Evolutionary conservation across 1,140 invertebrate genomes (phyloP), one percentile per base, ranked within the genome.

Genomic region (Drosophila suzukii): DNA sequence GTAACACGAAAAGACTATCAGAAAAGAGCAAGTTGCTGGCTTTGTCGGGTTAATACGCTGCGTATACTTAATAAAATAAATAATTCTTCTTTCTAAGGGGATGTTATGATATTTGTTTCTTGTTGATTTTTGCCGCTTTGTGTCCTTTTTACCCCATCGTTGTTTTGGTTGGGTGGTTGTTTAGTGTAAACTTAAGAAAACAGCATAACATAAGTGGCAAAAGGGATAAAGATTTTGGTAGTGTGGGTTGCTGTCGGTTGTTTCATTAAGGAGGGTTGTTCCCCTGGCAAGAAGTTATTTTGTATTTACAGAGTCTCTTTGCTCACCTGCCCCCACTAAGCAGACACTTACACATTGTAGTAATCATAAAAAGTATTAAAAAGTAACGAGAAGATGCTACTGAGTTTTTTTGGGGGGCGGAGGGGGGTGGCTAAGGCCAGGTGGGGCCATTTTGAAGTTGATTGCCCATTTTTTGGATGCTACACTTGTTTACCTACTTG

Each of bases 341-440:
- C 73, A 77, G 73, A 77, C 65, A 77, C 75, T 86, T 83, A 76
- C 79, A 88, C 75, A 82, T 76, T 86, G 82, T 88, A 88, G 70
- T 88, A 86, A 88, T 88, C 83, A 81, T 86, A 86, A 86, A 86
- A 86, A 82, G 82, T 86, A 86, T 86, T 86, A 86, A 86, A 84
- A 88, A 79, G 79, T 72, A 86, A 83, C 83, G 65, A 79, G 79
- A 63, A 50, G 51, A 39, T 41, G 60, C 53, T 66, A 36, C 43
- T 49, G 61, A 36, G 27, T 46, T 20, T 30, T 47, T 13, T 13
- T 20, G 20, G 17, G 8, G 49, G 47, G 34, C 34, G 47, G 43
- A 57, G 41, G 59, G 43, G 60, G 41, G 59, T 13, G 12, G 38
- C 4, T 39, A 11, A n/a, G 53, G 71, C 30, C 79, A 88, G 82